A percentile compares a stretch with the other conserved stretches of the same genome.
Conservation (phyloP, 2,797 vertebrate species). For the Botia kubotai region DNA sequence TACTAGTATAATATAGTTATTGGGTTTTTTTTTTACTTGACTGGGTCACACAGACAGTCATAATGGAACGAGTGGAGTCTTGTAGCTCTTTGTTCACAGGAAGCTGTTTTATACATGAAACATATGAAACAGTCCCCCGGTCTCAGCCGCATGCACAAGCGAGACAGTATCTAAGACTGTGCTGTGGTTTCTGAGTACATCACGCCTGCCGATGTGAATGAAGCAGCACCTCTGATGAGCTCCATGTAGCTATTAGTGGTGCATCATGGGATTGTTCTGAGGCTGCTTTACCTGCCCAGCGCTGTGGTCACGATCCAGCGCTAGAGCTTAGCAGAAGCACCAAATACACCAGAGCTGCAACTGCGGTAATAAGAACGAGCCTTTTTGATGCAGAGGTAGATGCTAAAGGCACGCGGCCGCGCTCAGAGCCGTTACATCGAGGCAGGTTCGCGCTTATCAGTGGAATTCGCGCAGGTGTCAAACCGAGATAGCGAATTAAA, state of each 20-base stretch:
- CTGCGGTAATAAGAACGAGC: neutral
- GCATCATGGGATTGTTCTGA: slow-evolving; percentile 10
- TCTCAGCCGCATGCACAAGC: slow-evolving; percentile 22
- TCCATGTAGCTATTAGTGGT: slow-evolving; percentile 53
- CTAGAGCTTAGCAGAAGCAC: neutral
- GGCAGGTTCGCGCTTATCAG: slow-evolving; percentile 27
- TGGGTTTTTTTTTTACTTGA: neutral
- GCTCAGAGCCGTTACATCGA: neutral
- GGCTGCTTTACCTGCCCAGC: neutral
- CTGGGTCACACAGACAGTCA: neutral
- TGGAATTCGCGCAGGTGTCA: slow-evolving; percentile 38
- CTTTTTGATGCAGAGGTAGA: neutral
- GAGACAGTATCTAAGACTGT: slow-evolving; percentile 67
- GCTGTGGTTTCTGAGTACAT: slow-evolving; percentile 73
- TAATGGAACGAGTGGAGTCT: slow-evolving; percentile 7
- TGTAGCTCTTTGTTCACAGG: slow-evolving; percentile 68
- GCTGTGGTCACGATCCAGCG: slow-evolving; percentile 28
- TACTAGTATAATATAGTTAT: neutral
- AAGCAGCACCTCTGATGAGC: slow-evolving; percentile 33
- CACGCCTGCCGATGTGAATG: slow-evolving; percentile 72
- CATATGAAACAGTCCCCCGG: slow-evolving; percentile 71
- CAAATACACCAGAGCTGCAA: neutral
- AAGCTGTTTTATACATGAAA: slow-evolving; percentile 60
- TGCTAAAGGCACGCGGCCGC: neutral
- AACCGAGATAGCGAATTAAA: slow-evolving; percentile 46